Evolutionary conservation across 1,140 invertebrate genomes (phyloP).

Genomic region (Ectropis grisescens): DNA sequence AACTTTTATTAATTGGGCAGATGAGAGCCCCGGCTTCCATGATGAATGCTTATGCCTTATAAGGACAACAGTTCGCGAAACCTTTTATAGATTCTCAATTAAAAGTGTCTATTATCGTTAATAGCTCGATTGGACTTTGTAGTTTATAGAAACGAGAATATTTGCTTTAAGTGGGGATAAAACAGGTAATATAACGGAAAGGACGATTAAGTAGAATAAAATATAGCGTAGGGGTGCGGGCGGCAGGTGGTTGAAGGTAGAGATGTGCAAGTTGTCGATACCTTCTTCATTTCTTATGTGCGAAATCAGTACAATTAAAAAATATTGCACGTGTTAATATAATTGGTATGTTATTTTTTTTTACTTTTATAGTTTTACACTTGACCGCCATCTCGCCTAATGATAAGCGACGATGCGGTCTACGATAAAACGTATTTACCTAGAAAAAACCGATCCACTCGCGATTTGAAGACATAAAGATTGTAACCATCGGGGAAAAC

Average conservation of each 20-base stretch:
- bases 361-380: no score
- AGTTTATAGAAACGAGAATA: slow-evolving; percentile 59
- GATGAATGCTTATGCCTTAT: slow-evolving; percentile 63
- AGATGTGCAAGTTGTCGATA: slow-evolving; percentile 24
- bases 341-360: no score
- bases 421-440: no score
- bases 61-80: slow-evolving; percentile 58
- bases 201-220: slow-evolving; percentile 69
- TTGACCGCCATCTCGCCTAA: no score
- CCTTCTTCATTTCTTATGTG: no score
- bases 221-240: slow-evolving; percentile 66
- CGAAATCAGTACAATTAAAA: no score
- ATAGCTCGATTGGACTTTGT: slow-evolving; percentile 53
- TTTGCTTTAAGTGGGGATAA: slow-evolving; percentile 64
- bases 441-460: no score
- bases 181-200: slow-evolving; percentile 67
- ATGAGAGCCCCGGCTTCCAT: slow-evolving; percentile 61
- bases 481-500: no score
- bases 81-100: slow-evolving; percentile 70
- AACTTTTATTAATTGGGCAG: slow-evolving; percentile 70
- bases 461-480: no score
- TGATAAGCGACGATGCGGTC: no score
- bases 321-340: no score
- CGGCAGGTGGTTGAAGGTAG: slow-evolving; percentile 54
- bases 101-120: slow-evolving; percentile 68